A percentile compares a stretch with the other conserved stretches of the same genome.
Conservation (phyloP, 2,113 vertebrate genomes). For the Lipophrys pholis region DNA sequence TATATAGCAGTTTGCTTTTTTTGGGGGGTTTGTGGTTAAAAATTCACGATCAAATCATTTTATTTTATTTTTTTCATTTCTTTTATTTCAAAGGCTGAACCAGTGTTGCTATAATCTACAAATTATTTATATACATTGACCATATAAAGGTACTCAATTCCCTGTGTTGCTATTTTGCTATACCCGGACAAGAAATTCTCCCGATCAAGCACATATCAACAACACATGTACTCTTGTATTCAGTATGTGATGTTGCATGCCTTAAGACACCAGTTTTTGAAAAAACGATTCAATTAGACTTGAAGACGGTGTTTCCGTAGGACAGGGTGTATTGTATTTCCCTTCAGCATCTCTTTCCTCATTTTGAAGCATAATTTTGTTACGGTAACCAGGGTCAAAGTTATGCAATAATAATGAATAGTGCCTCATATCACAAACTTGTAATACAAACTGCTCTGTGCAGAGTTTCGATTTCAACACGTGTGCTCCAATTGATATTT, state of each 20-base stretch:
- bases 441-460: slow-evolving; percentile 68
- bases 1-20: slow-evolving; percentile 49
- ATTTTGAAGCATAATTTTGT: slow-evolving; percentile 86
- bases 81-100: slow-evolving; percentile 68
- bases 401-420: slow-evolving; percentile 88
- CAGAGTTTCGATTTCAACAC: slow-evolving; percentile 57
- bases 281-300: slow-evolving; percentile 59
- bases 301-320: slow-evolving; percentile 62
- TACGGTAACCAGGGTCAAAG: slow-evolving; percentile 88
- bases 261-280: slow-evolving; percentile 69
- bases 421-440: slow-evolving; percentile 84
- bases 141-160: slow-evolving; percentile 66
- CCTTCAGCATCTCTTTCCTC: slow-evolving; percentile 69
- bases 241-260: slow-evolving; percentile 69
- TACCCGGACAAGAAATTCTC: slow-evolving; percentile 49
- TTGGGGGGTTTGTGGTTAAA: slow-evolving; percentile 58
- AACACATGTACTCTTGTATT: slow-evolving; percentile 52
- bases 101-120: slow-evolving; percentile 69
- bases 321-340: slow-evolving; percentile 75
- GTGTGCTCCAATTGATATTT: slow-evolving; percentile 61
- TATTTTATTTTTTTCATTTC: not conserved
- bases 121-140: slow-evolving; percentile 65
- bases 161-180: slow-evolving; percentile 61
- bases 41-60: slow-evolving; percentile 63
- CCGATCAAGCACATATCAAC: slow-evolving; percentile 71